Conservation (phyloP, 1,140 invertebrate genomes). For the Saxidomus purpurata region DNA sequence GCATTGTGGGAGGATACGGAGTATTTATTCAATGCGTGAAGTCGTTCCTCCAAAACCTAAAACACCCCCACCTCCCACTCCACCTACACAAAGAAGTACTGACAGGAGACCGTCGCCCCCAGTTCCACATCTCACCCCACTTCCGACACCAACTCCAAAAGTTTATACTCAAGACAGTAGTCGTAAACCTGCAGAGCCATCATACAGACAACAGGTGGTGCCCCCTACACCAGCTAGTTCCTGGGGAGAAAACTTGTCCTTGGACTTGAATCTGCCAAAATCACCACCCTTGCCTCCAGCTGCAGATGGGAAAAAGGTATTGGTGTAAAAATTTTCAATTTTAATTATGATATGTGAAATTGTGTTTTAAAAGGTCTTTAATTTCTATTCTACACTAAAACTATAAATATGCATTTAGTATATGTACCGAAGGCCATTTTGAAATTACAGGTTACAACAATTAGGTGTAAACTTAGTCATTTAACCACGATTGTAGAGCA, state of each 20-base stretch:
- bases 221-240: conserved; percentile 70
- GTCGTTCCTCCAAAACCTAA: conserved; percentile 67
- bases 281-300: conserved; percentile 73
- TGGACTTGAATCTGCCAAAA: conserved; percentile 72
- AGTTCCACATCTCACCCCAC: conserved; percentile 3
- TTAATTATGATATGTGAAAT: too few species aligned
- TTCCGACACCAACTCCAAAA: conserved; percentile 16
- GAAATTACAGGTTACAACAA: too few species aligned
- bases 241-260: conserved; percentile 77
- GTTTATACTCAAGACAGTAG: not conserved
- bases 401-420: too few species aligned
- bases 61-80: conserved; percentile 58
- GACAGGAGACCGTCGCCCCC: conserved; percentile 44
- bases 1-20: conserved; percentile 84
- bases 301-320: conserved; percentile 77
- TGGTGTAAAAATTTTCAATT: not conserved
- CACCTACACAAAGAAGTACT: conserved; percentile 48
- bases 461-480: too few species aligned
- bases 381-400: too few species aligned
- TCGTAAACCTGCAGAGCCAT: conserved; percentile 43
- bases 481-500: too few species aligned
- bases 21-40: conserved; percentile 76
- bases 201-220: conserved; percentile 4
- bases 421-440: too few species aligned
- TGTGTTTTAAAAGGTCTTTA: too few species aligned